Percentiles rank a stretch among this genome's conserved stretches.
phyloP scores from a whole-genome alignment of 2,113 vertebrate species.

The Petromus typicus region DNA sequence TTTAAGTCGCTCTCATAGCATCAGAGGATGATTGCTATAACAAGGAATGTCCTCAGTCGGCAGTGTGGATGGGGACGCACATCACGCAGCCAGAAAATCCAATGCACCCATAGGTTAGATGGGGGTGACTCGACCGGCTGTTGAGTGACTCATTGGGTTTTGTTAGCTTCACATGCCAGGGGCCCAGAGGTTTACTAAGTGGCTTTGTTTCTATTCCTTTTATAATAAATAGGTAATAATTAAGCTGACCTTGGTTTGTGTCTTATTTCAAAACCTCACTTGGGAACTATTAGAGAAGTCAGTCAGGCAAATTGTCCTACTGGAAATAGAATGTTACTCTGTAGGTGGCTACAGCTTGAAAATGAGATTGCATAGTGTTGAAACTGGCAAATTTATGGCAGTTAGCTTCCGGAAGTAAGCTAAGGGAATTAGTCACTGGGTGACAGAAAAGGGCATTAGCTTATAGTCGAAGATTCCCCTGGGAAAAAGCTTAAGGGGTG shows the following conservation, averaged over 20 bases:
- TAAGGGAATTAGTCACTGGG: not conserved
- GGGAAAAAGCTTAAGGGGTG: not conserved
- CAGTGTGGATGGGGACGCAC: not conserved
- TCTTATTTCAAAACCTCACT: constrained; percentile 28
- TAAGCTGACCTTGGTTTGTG: constrained; percentile 20
- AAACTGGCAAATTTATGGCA: not conserved
- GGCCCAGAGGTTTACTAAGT: not conserved
- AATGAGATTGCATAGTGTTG: not conserved
- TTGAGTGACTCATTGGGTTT: not conserved
- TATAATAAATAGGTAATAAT: constrained; percentile 20
- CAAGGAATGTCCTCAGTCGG: constrained; percentile 57
- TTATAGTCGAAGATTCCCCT: not conserved
- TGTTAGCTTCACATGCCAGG: not conserved
- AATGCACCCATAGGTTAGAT: not conserved
- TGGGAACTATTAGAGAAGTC: constrained; percentile 42
- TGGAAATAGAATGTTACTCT: not conserved
- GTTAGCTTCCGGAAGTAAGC: constrained; percentile 12
- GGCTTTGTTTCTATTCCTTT: constrained; percentile 16
- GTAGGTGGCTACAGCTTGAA: not conserved
- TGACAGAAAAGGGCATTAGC: not conserved
- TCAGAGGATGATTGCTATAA: constrained; percentile 33
- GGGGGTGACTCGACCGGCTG: not conserved
- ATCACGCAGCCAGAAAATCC: constrained; percentile 32
- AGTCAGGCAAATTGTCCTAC: not conserved
- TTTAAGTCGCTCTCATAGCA: constrained; percentile 31